These are phyloP conservation scores for Catharus ustulatus DNA, from an alignment of 2,797 vertebrate species.

Conservation along the genomic window DNA sequence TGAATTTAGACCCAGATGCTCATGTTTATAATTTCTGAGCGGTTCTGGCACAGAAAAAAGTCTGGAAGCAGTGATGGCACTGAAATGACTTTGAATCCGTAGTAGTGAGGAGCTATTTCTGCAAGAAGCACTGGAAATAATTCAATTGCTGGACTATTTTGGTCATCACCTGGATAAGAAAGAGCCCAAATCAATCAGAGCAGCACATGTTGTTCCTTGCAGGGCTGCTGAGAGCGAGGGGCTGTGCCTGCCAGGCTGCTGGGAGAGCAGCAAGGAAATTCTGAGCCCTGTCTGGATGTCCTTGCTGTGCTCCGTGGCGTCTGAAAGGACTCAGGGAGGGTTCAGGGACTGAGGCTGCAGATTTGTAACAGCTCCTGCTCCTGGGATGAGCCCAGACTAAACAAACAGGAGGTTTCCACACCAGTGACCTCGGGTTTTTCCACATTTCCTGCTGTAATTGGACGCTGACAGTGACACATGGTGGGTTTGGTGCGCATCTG, in stretches of 20 bases:
- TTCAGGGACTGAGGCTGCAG: not conserved
- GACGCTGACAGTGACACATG: accelerated
- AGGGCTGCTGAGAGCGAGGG: not conserved
- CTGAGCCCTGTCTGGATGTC: not conserved
- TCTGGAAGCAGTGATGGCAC: not conserved
- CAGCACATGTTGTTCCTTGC: not conserved
- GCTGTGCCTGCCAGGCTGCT: not conserved
- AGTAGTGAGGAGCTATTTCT: not conserved
- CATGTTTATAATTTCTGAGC: not conserved
- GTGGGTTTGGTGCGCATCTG: not conserved
- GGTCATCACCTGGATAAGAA: not conserved
- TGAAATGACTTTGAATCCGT: not conserved
- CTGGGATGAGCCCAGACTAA: slow-evolving; percentile 4
- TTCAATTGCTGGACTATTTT: not conserved
- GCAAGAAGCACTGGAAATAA: not conserved
- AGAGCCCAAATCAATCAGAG: not conserved
- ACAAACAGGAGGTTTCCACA: not conserved
- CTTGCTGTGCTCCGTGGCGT: not conserved
- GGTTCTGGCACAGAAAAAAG: not conserved
- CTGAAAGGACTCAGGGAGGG: not conserved
- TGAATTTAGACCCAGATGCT: not conserved
- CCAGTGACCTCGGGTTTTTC: not conserved
- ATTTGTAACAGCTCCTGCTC: not conserved
- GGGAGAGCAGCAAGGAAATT: slow-evolving; percentile 1
- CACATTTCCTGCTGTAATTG: not conserved